These are phyloP conservation scores for Melipona quadrifasciata DNA, from an alignment of 1,140 invertebrate genomes.

Conservation along the genomic window DNA sequence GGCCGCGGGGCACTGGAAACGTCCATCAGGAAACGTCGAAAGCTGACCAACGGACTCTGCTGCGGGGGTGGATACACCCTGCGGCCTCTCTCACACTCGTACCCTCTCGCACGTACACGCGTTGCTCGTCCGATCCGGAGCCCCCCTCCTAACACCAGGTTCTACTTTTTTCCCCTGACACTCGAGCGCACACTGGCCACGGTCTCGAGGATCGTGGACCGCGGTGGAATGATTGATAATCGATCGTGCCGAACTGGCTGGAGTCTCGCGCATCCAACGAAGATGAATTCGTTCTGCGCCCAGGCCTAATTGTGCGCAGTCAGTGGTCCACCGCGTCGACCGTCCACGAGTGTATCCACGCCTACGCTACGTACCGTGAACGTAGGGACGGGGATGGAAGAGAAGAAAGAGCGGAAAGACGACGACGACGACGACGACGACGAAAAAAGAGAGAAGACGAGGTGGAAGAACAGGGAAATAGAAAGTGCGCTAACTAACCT, in stretches of 20 bases:
- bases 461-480: slow-evolving; percentile 48
- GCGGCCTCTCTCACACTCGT: slow-evolving; percentile 30
- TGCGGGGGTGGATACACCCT: slow-evolving; percentile 64
- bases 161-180: slow-evolving; percentile 44
- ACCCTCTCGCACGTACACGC: not conserved
- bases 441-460: not conserved
- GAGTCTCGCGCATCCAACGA: slow-evolving; percentile 69
- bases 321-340: slow-evolving; percentile 69
- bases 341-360: slow-evolving; percentile 51
- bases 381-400: not conserved
- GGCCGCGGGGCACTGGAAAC: slow-evolving; percentile 63
- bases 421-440: no score
- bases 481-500: slow-evolving; percentile 67
- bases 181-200: not conserved
- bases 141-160: not conserved
- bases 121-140: not conserved
- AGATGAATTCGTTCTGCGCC: slow-evolving; percentile 76
- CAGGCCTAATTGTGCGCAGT: slow-evolving; percentile 77
- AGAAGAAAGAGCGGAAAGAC: not conserved
- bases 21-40: slow-evolving; percentile 66
- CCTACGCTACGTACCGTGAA: slow-evolving; percentile 48
- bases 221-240: slow-evolving; percentile 75
- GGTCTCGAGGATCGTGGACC: slow-evolving; percentile 19
- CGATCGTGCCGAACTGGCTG: slow-evolving; percentile 68
- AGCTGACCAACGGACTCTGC: slow-evolving; percentile 30